Conservation (phyloP, 2,113 vertebrate species). For the Caretta caretta region DNA sequence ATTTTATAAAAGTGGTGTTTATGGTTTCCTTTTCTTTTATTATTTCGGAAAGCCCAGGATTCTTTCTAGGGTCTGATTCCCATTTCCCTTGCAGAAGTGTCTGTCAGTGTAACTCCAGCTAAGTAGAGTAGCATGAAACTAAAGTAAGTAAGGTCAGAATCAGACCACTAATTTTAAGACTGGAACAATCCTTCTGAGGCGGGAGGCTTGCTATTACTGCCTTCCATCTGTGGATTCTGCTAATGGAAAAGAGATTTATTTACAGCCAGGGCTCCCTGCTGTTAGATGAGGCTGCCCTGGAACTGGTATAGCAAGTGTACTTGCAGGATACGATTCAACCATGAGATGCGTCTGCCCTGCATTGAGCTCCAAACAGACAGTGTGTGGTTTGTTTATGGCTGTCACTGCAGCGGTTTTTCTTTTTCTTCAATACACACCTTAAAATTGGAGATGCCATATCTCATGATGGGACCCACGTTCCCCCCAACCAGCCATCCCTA, state of each 20-base stretch:
- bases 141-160: background rate
- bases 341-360: no score
- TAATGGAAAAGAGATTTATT: background rate
- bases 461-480: no score
- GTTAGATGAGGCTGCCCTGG: no score
- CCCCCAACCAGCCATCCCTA: background rate
- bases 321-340: no score
- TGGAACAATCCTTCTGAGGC: background rate
- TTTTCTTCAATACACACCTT: background rate
- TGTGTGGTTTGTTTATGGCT: no score
- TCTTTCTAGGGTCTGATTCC: background rate
- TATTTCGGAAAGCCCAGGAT: background rate
- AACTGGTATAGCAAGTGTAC: no score
- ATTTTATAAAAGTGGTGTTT: background rate
- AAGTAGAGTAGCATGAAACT: background rate
- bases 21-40: background rate
- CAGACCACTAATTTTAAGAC: background rate
- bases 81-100: background rate
- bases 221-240: fast-evolving
- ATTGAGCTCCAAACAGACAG: no score
- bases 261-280: background rate
- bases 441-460: background rate
- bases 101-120: background rate
- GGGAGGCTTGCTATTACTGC: background rate
- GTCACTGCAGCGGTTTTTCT: no score